A percentile compares a stretch with the other conserved stretches of the same genome.
These are phyloP conservation scores for Tenrec ecaudatus DNA, from an alignment of 2,113 vertebrate species.

Conservation along the genomic window DNA sequence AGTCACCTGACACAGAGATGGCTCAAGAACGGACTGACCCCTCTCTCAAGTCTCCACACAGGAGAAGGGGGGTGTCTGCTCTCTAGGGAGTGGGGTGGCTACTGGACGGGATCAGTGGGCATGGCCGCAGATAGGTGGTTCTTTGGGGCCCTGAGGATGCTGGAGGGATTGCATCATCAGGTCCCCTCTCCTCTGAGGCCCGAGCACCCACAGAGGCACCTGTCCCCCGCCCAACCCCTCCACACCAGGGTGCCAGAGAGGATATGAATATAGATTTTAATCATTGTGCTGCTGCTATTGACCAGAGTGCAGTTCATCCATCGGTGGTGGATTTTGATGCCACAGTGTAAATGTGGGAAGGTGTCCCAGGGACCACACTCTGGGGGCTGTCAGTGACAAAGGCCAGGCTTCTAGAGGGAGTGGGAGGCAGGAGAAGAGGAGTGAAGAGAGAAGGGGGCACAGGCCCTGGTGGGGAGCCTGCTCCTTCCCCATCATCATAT, in stretches of 20 bases:
- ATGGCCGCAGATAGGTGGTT: not conserved
- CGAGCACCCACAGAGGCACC: no score
- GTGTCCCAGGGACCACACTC: not conserved
- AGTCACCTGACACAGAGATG: not conserved
- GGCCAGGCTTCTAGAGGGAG: not conserved
- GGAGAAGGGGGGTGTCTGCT: no score
- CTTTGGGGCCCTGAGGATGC: not conserved
- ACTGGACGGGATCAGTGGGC: not conserved
- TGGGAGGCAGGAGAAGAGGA: not conserved
- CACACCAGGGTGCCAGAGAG: not conserved
- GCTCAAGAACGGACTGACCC: no score
- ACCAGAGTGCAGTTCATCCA: slow-evolving; percentile 30
- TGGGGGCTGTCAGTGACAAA: not conserved
- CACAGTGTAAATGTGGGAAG: slow-evolving; percentile 70
- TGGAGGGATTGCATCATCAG: not conserved
- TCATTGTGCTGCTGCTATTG: slow-evolving; percentile 76
- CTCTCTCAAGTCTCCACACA: not conserved
- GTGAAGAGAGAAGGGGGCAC: not conserved
- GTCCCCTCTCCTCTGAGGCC: not conserved
- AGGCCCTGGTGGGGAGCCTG: not conserved
- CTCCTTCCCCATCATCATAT: not conserved
- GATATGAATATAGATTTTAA: slow-evolving; percentile 76
- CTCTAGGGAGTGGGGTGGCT: not conserved
- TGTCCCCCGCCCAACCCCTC: no score
- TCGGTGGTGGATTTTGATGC: slow-evolving; percentile 3